These are phyloP conservation scores for Acrocephalus arundinaceus DNA, from an alignment of 2,113 vertebrate species.

Conservation along the genomic window DNA sequence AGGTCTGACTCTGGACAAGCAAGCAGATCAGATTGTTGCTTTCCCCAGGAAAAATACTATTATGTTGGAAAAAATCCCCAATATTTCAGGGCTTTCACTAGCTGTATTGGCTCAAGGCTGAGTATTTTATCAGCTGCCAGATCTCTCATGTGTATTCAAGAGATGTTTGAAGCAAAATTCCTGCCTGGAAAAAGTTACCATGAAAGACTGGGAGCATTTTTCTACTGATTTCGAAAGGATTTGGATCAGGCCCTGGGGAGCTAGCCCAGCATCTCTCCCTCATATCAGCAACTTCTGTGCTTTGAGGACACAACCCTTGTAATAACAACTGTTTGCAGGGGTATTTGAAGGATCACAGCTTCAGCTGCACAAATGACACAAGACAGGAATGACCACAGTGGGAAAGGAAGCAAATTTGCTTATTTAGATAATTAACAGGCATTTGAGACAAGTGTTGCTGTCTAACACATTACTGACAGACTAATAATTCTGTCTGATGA, in stretches of 20 bases:
- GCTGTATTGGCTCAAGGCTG: neutral
- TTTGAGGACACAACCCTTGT: neutral
- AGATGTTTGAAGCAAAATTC: neutral
- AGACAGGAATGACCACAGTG: rapidly evolving
- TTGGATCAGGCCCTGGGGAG: neutral
- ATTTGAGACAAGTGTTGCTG: slow-evolving; percentile 18
- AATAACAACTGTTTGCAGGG: neutral
- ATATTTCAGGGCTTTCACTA: neutral
- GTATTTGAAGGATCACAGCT: neutral
- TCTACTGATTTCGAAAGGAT: neutral
- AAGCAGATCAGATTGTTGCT: neutral
- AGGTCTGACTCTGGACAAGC: neutral
- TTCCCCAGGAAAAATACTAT: neutral
- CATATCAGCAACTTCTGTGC: neutral
- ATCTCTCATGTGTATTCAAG: neutral
- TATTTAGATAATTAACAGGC: slow-evolving; percentile 16
- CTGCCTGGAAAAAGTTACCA: neutral
- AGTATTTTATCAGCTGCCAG: neutral
- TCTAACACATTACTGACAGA: neutral
- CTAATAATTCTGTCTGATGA: neutral
- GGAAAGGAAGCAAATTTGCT: slow-evolving; percentile 8
- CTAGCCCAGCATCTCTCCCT: neutral
- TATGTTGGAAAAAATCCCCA: neutral
- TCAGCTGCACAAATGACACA: neutral
- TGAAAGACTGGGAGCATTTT: neutral